Conservation (phyloP, 2,888 invertebrate species). For the Andrena flavipes region DNA sequence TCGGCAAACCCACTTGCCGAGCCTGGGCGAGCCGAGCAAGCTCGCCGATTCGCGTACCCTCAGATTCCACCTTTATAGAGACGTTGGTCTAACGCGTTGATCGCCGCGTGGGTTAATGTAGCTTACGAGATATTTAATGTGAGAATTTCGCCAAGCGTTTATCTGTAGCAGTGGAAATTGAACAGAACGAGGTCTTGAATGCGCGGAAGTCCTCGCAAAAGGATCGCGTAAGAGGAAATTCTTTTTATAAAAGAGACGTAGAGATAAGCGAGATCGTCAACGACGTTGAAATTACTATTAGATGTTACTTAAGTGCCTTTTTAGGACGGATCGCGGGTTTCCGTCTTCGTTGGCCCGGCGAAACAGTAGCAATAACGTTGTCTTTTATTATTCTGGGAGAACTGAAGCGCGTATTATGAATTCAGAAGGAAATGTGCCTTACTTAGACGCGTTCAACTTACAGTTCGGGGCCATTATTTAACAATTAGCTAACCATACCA, state of each 20-base stretch:
- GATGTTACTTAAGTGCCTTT: background rate
- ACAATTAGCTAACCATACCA: background rate
- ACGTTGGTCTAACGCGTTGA: too few species aligned
- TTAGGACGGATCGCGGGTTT: background rate
- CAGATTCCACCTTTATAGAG: too few species aligned
- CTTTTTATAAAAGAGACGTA: conserved; percentile 35
- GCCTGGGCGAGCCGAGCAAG: too few species aligned
- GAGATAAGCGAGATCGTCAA: conserved; percentile 33
- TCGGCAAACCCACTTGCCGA: too few species aligned
- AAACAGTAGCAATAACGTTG: background rate
- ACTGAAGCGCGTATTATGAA: too few species aligned
- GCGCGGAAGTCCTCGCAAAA: background rate
- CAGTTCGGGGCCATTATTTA: background rate
- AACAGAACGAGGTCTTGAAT: background rate
- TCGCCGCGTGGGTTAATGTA: too few species aligned
- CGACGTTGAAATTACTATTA: conserved; percentile 4
- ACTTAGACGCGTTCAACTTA: background rate
- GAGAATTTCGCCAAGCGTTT: background rate
- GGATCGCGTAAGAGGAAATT: background rate
- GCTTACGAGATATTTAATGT: too few species aligned
- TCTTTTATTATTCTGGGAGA: conserved; percentile 10
- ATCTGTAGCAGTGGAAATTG: too few species aligned
- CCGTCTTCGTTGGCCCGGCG: background rate
- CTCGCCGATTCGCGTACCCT: too few species aligned
- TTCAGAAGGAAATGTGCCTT: background rate